A percentile compares a stretch with the other conserved stretches of the same genome.
Conservation (phyloP, 2,888 invertebrate genomes). For the Phalera bucephala region DNA sequence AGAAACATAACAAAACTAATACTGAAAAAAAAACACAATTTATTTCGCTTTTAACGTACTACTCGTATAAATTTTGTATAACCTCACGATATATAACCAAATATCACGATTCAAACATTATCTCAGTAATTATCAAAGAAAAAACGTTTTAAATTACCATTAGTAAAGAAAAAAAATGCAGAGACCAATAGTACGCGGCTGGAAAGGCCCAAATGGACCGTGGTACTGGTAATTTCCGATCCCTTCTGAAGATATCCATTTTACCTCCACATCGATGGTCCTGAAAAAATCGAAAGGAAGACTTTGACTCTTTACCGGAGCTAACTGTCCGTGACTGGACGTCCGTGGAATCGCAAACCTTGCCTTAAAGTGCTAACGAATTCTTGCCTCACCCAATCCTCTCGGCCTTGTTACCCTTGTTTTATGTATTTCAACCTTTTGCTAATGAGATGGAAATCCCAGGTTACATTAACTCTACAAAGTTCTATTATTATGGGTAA, state of each 20-base stretch:
- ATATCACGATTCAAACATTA: too few species aligned
- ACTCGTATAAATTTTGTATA: too few species aligned
- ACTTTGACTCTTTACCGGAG: slow-evolving; percentile 34
- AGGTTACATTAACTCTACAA: slow-evolving; percentile 27
- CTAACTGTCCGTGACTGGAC: slow-evolving; percentile 39
- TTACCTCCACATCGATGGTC: slow-evolving; percentile 18
- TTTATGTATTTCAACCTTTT: slow-evolving; percentile 9
- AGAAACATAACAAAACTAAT: too few species aligned
- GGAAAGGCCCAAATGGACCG: neutral
- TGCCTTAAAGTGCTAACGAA: slow-evolving; percentile 20
- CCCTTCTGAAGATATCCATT: neutral
- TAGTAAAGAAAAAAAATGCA: neutral
- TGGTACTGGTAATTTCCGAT: slow-evolving; percentile 1
- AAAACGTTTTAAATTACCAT: too few species aligned
- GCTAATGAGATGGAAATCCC: slow-evolving; percentile 42
- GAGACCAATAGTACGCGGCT: slow-evolving; percentile 1
- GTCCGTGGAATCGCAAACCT: slow-evolving; percentile 32
- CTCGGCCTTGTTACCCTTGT: too few species aligned
- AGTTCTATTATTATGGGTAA: slow-evolving; percentile 28
- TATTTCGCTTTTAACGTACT: too few species aligned
- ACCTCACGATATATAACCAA: too few species aligned
- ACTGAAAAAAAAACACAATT: too few species aligned
- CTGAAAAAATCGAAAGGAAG: slow-evolving; percentile 27
- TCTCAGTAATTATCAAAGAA: too few species aligned
- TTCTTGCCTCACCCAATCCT: slow-evolving; percentile 1